Percentiles rank a stretch among this genome's conserved stretches.
These are phyloP conservation scores for Platysternon megacephalum DNA, from an alignment of 2,113 vertebrate species.

Conservation along the genomic window DNA sequence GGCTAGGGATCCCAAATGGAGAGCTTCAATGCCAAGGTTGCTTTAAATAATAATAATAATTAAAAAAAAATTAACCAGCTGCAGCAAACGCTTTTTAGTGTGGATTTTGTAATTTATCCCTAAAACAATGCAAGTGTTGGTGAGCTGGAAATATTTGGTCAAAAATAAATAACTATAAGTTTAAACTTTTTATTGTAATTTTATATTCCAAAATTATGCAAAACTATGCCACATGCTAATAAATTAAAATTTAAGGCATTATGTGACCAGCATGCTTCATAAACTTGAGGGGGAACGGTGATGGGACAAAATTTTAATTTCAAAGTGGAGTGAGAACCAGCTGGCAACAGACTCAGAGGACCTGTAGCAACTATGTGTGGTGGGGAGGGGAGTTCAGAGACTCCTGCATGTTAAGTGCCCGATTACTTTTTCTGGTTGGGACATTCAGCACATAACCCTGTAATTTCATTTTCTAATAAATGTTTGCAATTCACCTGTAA, in stretches of 20 bases:
- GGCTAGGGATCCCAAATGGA: neutral
- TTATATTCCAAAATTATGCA: neutral
- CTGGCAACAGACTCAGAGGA: neutral
- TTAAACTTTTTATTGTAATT: neutral
- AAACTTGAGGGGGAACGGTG: neutral
- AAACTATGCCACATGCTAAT: rapidly evolving
- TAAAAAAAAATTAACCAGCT: neutral
- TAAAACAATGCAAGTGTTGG: neutral
- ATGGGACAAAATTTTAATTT: neutral
- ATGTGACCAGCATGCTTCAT: neutral
- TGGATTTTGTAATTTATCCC: neutral
- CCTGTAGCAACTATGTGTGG: neutral
- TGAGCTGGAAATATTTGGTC: rapidly evolving
- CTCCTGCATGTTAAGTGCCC: neutral
- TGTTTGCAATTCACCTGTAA: neutral
- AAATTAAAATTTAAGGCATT: neutral
- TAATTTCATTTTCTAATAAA: neutral
- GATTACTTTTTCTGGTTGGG: neutral
- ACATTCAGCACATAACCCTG: neutral
- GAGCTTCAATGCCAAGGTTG: neutral
- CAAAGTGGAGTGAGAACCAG: neutral
- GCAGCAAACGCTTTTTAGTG: neutral
- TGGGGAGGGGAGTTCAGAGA: neutral
- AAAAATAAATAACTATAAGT: neutral
- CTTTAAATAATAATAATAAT: neutral